phyloP scores from a whole-genome alignment of 2,888 invertebrate genomes.

The Tupiocoris notatus region DNA sequence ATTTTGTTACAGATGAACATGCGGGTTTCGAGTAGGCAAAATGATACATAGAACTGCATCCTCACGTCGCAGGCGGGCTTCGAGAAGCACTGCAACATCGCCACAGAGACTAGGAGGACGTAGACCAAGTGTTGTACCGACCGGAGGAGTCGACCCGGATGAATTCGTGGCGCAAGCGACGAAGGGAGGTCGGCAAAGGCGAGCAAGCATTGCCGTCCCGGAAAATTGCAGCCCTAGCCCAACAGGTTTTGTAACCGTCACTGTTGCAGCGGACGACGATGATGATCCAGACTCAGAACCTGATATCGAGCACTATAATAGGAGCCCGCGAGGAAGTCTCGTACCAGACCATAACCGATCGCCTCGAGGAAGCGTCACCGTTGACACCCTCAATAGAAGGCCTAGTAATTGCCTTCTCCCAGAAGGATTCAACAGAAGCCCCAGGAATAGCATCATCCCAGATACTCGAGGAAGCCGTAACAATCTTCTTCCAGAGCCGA shows the following conservation, averaged over 20 bases:
- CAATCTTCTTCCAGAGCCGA: constrained; percentile 51
- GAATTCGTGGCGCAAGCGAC: constrained; percentile 53
- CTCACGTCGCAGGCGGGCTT: constrained; percentile 65
- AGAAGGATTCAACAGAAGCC: constrained; percentile 54
- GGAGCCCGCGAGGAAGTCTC: constrained; percentile 58
- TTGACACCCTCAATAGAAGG: constrained; percentile 54
- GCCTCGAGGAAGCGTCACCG: constrained; percentile 58
- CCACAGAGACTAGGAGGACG: constrained; percentile 58
- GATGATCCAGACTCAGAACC: constrained; percentile 58
- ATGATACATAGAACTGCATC: constrained; percentile 71
- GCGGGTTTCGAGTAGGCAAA: constrained; percentile 44
- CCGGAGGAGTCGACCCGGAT: constrained; percentile 53
- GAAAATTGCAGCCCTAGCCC: constrained; percentile 43
- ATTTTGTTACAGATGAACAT: constrained; percentile 47
- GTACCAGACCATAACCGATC: constrained; percentile 57
- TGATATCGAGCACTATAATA: constrained; percentile 56
- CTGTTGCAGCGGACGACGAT: constrained; percentile 49
- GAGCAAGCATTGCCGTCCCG: constrained; percentile 51
- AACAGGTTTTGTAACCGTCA: constrained; percentile 48
- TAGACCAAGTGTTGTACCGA: constrained; percentile 53
- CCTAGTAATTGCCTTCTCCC: constrained; percentile 56
- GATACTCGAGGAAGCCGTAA: constrained; percentile 55
- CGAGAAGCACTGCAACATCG: constrained; percentile 66
- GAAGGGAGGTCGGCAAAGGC: constrained; percentile 51
- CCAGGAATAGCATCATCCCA: constrained; percentile 54